Conservation (phyloP, 2,113 vertebrate genomes). For the Hepsetus odoe region DNA sequence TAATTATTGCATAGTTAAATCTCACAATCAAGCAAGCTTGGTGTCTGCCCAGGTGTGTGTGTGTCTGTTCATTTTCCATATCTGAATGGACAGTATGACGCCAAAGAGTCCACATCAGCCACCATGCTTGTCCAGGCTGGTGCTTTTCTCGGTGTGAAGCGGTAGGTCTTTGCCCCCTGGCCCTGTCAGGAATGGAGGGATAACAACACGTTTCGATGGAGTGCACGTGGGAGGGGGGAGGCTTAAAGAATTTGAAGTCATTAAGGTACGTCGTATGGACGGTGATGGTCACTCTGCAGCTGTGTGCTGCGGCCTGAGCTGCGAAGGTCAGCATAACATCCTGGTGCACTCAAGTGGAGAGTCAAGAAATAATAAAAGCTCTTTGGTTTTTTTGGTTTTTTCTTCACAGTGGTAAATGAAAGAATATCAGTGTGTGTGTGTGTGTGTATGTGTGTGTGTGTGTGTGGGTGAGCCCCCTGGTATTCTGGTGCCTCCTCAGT, state of each 20-base stretch:
- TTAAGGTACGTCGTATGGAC: constrained; percentile 15
- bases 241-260: constrained; percentile 18
- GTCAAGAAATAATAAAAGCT: constrained; percentile 21
- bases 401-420: neutral
- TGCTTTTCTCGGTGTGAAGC: neutral
- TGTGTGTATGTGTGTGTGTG: too few species aligned
- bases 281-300: constrained; percentile 1
- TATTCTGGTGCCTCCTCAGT: neutral
- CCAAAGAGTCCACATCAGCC: neutral
- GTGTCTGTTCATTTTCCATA: neutral
- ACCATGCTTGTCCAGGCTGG: neutral
- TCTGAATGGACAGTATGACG: neutral
- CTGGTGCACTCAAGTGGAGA: constrained; percentile 13
- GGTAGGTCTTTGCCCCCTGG: neutral
- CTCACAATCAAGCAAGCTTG: too few species aligned
- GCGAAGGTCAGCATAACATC: constrained; percentile 37
- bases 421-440: too few species aligned
- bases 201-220: constrained; percentile 7
- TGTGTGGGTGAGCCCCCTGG: too few species aligned
- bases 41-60: neutral
- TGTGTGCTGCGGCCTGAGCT: constrained; percentile 6
- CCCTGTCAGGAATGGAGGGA: neutral
- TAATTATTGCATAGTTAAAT: too few species aligned
- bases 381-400: constrained; percentile 17
- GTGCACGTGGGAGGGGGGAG: neutral